Percentiles rank a stretch among this genome's conserved stretches.
Evolutionary conservation across 1,140 invertebrate genomes (phyloP).

Genomic region (Euwallacea fornicatus): DNA sequence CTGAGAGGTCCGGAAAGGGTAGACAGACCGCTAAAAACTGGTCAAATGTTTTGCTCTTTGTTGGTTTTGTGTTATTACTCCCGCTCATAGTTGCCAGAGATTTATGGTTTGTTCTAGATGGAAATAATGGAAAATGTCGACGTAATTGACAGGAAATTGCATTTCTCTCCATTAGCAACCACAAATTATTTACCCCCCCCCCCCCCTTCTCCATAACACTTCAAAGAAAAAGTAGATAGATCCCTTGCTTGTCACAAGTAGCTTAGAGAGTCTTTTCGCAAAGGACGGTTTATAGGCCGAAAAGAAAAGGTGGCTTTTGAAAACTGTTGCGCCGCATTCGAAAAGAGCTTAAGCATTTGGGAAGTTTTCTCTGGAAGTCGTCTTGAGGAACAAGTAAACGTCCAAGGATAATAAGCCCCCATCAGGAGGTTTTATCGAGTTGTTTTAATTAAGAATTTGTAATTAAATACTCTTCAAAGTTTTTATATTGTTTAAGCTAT

Average conservation of each 20-base stretch:
- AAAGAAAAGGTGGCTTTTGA: neutral
- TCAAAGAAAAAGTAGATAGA: constrained; percentile 1
- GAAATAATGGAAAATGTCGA: no score
- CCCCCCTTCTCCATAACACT: neutral
- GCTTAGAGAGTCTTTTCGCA: neutral
- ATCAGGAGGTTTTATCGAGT: neutral
- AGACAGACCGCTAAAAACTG: no score
- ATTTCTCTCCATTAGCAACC: no score
- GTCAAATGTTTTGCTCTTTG: no score
- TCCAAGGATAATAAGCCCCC: neutral
- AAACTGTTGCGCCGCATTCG: neutral
- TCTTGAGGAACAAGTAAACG: neutral
- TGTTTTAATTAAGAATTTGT: neutral
- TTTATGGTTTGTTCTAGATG: no score
- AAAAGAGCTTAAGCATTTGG: neutral
- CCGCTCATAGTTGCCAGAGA: no score
- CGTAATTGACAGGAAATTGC: no score
- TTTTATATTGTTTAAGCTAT: neutral
- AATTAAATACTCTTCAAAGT: neutral
- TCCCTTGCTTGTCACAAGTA: neutral
- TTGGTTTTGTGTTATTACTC: no score
- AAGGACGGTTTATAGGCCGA: neutral
- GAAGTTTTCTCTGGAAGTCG: neutral
- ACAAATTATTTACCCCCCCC: no score
- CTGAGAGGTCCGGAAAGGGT: no score